phyloP scores from a whole-genome alignment of 1,140 invertebrate species.

The Meteorus sp. region DNA sequence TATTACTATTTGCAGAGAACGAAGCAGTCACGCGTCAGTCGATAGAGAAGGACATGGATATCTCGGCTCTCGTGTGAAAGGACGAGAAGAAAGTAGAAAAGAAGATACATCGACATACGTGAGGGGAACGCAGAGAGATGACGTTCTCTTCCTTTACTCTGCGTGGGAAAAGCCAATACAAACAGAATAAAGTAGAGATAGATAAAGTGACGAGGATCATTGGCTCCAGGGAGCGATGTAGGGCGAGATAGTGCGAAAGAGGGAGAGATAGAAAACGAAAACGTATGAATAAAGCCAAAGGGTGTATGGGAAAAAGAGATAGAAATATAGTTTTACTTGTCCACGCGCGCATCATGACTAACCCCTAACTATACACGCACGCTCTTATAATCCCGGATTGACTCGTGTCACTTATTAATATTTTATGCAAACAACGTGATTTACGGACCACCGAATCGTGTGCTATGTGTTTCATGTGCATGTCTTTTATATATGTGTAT shows the following conservation, averaged over 20 bases:
- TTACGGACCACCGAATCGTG: constrained; percentile 39
- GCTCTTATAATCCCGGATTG: constrained; percentile 56
- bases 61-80: background rate
- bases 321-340: constrained; percentile 29
- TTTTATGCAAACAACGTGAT: constrained; percentile 61
- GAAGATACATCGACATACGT: background rate
- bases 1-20: constrained; percentile 58
- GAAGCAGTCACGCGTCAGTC: background rate
- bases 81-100: constrained; percentile 6
- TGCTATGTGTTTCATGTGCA: no score
- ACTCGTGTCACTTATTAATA: constrained; percentile 62
- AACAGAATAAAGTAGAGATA: constrained; percentile 58
- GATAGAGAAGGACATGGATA: constrained; percentile 21
- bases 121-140: constrained; percentile 11
- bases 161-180: constrained; percentile 57
- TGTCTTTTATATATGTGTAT: no score
- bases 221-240: constrained; percentile 5
- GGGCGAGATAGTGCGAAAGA: no score
- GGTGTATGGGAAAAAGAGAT: no score
- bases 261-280: background rate
- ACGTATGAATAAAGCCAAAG: no score
- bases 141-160: constrained; percentile 5
- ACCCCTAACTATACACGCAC: constrained; percentile 14
- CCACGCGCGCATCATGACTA: constrained; percentile 21
- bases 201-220: constrained; percentile 49